Percentiles rank a stretch among this genome's conserved stretches.
Evolutionary conservation across 2,113 vertebrate genomes (phyloP).

Genomic region (Ophthalmolycus amberensis): DNA sequence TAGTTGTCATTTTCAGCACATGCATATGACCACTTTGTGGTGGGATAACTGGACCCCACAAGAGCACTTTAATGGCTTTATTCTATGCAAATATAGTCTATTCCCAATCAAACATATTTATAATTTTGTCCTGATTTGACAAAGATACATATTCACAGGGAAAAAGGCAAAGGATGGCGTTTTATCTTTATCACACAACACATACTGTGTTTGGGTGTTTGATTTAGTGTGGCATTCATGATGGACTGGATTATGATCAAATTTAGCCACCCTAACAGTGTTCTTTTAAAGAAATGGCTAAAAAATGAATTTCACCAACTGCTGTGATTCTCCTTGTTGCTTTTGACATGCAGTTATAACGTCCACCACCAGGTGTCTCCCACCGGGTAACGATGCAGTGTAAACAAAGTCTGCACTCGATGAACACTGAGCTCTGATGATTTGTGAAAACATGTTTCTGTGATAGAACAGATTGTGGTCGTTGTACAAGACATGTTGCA

Average conservation of each 20-base stretch:
- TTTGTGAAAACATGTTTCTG: not conserved
- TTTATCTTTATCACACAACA: not conserved
- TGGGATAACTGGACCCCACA: not conserved
- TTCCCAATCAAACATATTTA: not conserved
- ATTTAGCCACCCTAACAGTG: not conserved
- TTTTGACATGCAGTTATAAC: slow-evolving; percentile 50
- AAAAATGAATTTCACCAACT: not conserved
- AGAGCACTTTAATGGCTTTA: not conserved
- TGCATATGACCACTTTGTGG: not conserved
- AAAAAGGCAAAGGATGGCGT: not conserved
- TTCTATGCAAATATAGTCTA: not conserved
- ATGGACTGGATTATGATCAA: not conserved
- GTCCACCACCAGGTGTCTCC: slow-evolving; percentile 80
- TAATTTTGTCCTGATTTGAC: slow-evolving; percentile 2
- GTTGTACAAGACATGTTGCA: not conserved
- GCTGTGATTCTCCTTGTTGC: not conserved
- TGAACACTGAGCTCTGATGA: not conserved
- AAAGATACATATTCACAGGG: slow-evolving; percentile 7
- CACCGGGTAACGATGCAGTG: slow-evolving; percentile 1
- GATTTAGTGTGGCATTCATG: not conserved
- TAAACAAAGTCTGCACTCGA: not conserved
- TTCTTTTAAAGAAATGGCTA: not conserved
- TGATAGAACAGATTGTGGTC: not conserved
- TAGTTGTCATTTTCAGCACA: not conserved
- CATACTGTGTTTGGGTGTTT: not conserved